phyloP scores from a whole-genome alignment of 1,140 invertebrate genomes.

The Caenorhabditis tropicalis region DNA sequence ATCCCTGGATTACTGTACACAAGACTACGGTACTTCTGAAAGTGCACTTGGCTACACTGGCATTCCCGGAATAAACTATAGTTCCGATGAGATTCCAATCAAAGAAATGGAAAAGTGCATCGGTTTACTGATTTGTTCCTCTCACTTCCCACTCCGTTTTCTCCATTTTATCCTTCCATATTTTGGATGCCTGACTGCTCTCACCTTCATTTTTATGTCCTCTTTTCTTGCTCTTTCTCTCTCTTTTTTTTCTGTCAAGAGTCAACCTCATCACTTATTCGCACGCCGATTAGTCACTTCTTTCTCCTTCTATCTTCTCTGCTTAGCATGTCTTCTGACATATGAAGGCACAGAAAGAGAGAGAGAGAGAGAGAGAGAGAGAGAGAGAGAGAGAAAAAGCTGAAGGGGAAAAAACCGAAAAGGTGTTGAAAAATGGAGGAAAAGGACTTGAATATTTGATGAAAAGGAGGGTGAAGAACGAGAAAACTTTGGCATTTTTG shows the following conservation, averaged over 20 bases:
- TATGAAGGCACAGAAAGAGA: background rate
- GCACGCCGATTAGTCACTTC: constrained; percentile 36
- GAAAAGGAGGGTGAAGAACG: background rate
- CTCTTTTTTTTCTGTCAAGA: background rate
- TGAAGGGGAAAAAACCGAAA: background rate
- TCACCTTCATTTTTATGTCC: constrained; percentile 26
- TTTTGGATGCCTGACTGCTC: background rate
- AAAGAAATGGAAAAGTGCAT: background rate
- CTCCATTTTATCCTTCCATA: background rate
- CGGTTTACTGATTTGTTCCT: background rate
- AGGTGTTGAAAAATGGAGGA: background rate
- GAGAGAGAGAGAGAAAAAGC: constrained; percentile 5
- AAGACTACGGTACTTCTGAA: too few species aligned
- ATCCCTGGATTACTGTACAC: too few species aligned
- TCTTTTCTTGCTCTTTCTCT: background rate
- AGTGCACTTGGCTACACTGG: too few species aligned
- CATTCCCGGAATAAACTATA: too few species aligned
- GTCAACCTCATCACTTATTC: constrained; percentile 33
- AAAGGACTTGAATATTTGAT: constrained; percentile 35
- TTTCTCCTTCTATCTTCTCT: background rate
- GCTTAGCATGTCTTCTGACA: constrained; percentile 8
- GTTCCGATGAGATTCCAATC: too few species aligned
- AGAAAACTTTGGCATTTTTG: background rate
- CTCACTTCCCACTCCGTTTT: background rate
- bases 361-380: background rate